Evolutionary conservation across 2,888 invertebrate species (phyloP).

Genomic region (Phasia obesa): DNA sequence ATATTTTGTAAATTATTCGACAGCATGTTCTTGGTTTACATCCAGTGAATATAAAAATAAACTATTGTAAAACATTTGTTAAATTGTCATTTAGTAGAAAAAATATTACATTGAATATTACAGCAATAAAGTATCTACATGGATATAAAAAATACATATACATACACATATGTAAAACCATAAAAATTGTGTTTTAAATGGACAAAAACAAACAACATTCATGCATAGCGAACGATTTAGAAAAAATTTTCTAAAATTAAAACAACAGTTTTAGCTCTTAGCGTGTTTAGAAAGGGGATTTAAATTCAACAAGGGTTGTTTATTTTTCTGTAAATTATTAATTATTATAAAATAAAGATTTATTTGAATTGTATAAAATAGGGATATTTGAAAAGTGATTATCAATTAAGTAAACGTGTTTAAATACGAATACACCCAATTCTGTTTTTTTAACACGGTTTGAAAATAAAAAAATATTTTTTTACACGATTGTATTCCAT

Average conservation of each 20-base stretch:
- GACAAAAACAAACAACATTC: slow-evolving; percentile 27
- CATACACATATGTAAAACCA: neutral
- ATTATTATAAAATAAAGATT: too few species aligned
- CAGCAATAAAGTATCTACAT: slow-evolving; percentile 10
- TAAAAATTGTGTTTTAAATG: slow-evolving; percentile 22
- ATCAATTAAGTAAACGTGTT: too few species aligned
- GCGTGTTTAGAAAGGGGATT: neutral
- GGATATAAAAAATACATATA: neutral
- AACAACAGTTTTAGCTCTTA: neutral
- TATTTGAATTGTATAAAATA: too few species aligned
- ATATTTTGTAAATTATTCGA: slow-evolving; percentile 14
- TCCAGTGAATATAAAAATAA: slow-evolving; percentile 54
- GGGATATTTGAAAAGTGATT: too few species aligned
- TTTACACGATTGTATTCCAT: too few species aligned
- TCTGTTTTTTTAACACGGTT: too few species aligned
- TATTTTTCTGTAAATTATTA: neutral
- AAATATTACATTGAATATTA: neutral
- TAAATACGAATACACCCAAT: too few species aligned
- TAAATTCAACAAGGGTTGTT: neutral
- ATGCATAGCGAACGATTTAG: slow-evolving; percentile 13
- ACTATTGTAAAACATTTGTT: slow-evolving; percentile 58
- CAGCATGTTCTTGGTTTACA: slow-evolving; percentile 53
- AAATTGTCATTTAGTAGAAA: slow-evolving; percentile 47
- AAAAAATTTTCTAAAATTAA: neutral
- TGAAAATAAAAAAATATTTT: too few species aligned